Evolutionary conservation across 1,140 invertebrate species (phyloP).

Genomic region (Arctopsyche grandis): DNA sequence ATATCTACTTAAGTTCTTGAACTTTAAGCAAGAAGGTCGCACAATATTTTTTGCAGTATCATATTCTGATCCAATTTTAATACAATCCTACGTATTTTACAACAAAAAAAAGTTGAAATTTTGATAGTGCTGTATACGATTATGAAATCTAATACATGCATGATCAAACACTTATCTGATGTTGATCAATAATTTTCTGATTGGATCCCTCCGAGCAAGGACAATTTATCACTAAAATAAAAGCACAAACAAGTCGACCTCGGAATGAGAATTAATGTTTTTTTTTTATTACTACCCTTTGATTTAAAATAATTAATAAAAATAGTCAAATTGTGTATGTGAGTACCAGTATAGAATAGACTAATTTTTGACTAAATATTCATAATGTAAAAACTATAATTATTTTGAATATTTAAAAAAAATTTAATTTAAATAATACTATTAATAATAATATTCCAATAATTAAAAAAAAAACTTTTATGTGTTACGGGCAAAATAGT

Average conservation of each 20-base stretch:
- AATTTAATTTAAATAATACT: no score
- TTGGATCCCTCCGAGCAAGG: conserved; percentile 12
- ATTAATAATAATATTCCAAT: no score
- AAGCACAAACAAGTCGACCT: background rate
- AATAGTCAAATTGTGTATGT: no score
- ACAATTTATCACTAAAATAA: conserved; percentile 9
- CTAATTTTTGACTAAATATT: no score
- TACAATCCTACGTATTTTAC: background rate
- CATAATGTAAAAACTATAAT: no score
- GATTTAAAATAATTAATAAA: background rate
- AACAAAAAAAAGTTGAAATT: background rate
- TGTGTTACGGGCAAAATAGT: background rate
- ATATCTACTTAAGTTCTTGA: background rate
- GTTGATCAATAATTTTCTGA: background rate
- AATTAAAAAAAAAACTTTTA: background rate
- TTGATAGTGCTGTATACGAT: background rate
- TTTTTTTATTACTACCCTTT: background rate
- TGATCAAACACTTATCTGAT: background rate
- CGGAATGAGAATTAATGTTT: background rate
- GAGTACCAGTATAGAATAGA: background rate
- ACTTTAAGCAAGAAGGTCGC: background rate
- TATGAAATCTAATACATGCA: no score
- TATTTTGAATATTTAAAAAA: no score
- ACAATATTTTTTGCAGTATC: background rate
- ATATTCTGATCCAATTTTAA: background rate